Base-by-base conservation (phyloP, 1,140 invertebrate genomes). In the Paraescarpia echinospica region DNA sequence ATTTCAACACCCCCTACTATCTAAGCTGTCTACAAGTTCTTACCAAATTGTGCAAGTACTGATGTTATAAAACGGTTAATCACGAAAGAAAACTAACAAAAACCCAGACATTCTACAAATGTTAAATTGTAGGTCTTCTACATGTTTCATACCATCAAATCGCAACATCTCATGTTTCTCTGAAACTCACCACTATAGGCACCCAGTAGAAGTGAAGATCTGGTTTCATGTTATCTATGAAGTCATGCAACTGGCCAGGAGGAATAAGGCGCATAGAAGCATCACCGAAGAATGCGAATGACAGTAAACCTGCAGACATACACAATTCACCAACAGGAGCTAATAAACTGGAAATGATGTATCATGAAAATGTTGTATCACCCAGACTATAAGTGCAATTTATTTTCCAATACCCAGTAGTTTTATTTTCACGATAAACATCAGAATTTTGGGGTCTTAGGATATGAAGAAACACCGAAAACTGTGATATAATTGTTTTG, bases 191-290 rank as follows among this genome's bases (percentile, higher is more conserved):
- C 91, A 96, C 94, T 77, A 96, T 95, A 41, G 96, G 96, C n/a
- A 96, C 95, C 92, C 97, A 95, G 93, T 97, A 97, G 95, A 97
- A 97, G 94, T 97, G 97, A 14, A 97, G 95, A 35, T 94, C 94
- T 9, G 96, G 97, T 59, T 95, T 35, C 93, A 90, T 31, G 14
- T 33, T 93, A 35, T 31, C n/a, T 92, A 18, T 51, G 34, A 34
- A 91, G 91, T 90, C 90, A 90, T 90, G 93, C 89, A 96, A 95
- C 92, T 94, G 88, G 41, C 96, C 95, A 92, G 95, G 95, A 94
- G 97, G 96, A 94, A 96, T 27, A 27, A 77, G 14, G 27, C 27
- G 59, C 59, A 77, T 77, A 77, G 59, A 77, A 22, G 14, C 59
- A 77, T 77, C 59, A 77, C 59, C 59, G 22, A 77, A 77, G 9